Base-by-base conservation (phyloP, 2,888 invertebrate genomes). In the Halocaridina rubra region DNA sequence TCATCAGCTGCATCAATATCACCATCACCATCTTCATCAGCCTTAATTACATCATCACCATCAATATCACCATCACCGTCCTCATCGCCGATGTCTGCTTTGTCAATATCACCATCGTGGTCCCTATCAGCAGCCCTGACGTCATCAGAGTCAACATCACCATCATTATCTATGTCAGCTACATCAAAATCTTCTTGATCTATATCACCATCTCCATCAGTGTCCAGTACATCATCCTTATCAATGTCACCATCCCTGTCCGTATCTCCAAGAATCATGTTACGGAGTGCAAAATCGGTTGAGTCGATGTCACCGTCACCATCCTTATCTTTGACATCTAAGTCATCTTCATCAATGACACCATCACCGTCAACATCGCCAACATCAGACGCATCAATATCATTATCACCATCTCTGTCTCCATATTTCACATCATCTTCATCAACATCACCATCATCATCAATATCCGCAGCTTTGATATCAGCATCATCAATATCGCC, bases 181-280 rank as follows among this genome's bases (percentile, higher is more conserved):
- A 79, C 81, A 59, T 72, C 77, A 78, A 88, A 64, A 80, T 88
- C 89, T 84, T 88, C 86, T 76, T 87, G 88, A 85, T 89, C 88
- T 27, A 80, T 81, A 64, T 77, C 88, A 61, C 87, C 86, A 81
- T 89, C 86, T 29, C 53, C 74, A 69, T 81, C 79, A 30, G 64
- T 74, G 29, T 88, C 88, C n/a, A 88, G 61, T 1, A 88, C 84
- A 64, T 88, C 88, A 57, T 84, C 88, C 22, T n/a, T 64, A 39
- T 88, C 86, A n/a, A 88, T 71, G 30, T 88, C 86, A 7, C 88
- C 88, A 57, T 88, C 88, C 2, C 57, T 29, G 57, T 88, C 86
- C 1, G 88, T 84, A 74, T 88, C 88, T 8, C 67, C 84, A 13
- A 88, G 69, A 53, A 88, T 53, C 3, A 80, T 74, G 19, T 86